These are phyloP conservation scores for Hetaerina titia DNA, from an alignment of 2,888 invertebrate species.

Conservation along the genomic window DNA sequence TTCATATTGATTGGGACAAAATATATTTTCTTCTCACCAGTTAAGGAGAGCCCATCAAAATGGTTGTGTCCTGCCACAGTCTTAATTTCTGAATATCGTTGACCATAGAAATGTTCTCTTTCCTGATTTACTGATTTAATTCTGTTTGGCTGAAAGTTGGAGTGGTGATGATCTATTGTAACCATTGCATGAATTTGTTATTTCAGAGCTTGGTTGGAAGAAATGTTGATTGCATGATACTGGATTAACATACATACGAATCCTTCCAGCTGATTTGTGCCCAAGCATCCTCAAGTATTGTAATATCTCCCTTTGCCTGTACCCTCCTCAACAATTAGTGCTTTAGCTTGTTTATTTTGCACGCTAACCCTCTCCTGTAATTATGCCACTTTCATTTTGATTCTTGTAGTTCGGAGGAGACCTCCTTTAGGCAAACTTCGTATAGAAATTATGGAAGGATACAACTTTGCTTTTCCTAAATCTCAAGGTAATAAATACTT, in stretches of 20 bases:
- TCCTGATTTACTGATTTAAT: background rate
- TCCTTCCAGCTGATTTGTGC: slow-evolving; percentile 21
- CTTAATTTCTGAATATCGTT: no score
- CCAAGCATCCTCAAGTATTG: background rate
- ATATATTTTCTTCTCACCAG: no score
- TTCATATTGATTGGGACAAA: no score
- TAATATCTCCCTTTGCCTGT: background rate
- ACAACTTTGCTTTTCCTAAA: slow-evolving; percentile 71
- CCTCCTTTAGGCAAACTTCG: slow-evolving; percentile 76
- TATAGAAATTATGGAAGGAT: slow-evolving; percentile 72
- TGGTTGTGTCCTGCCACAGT: no score
- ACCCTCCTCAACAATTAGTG: background rate
- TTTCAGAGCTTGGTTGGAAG: slow-evolving; percentile 38
- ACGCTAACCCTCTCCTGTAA: background rate
- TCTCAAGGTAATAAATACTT: slow-evolving; percentile 73
- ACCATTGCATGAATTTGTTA: background rate
- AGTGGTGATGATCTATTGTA: background rate
- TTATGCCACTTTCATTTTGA: slow-evolving; percentile 68
- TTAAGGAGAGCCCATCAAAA: no score
- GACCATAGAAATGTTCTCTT: background rate
- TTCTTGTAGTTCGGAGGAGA: slow-evolving; percentile 77
- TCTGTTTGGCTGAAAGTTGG: background rate
- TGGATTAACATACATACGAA: background rate
- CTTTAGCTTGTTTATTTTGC: background rate
- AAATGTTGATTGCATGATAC: slow-evolving; percentile 47